Percentiles rank a stretch among this genome's conserved stretches.
These are phyloP conservation scores for Lasioglossum malachurum DNA, from an alignment of 2,888 invertebrate genomes.

Conservation along the genomic window DNA sequence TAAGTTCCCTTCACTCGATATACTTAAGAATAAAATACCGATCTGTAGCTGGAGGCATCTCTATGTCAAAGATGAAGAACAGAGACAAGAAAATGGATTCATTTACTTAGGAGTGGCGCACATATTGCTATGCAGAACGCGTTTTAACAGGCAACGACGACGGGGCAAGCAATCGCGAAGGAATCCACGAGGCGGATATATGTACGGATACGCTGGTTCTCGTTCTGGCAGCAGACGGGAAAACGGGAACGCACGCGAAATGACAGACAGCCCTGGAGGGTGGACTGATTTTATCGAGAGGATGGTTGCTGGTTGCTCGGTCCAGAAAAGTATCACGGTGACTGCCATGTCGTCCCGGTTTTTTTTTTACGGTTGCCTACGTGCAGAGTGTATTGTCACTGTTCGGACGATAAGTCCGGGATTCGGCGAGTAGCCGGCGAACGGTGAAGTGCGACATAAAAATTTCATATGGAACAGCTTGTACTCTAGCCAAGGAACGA, in stretches of 20 bases:
- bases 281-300: slow-evolving; percentile 46
- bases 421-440: slow-evolving; percentile 36
- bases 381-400: slow-evolving; percentile 34
- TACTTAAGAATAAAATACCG: background rate
- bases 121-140: background rate
- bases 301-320: background rate
- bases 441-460: slow-evolving; percentile 29
- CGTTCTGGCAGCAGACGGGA: background rate
- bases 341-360: background rate
- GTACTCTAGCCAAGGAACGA: slow-evolving; percentile 13
- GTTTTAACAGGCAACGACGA: background rate
- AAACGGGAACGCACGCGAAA: slow-evolving; percentile 33
- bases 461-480: slow-evolving; percentile 44
- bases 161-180: background rate
- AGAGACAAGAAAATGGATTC: background rate
- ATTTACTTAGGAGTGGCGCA: background rate
- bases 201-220: background rate
- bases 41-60: background rate
- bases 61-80: background rate
- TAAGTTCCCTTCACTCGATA: background rate
- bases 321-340: slow-evolving; percentile 7
- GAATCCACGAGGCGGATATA: background rate
- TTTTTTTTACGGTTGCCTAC: slow-evolving; percentile 37
- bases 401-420: slow-evolving; percentile 21
- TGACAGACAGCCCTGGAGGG: slow-evolving; percentile 26